A percentile compares a stretch with the other conserved stretches of the same genome.
These are phyloP conservation scores for Pitangus sulphuratus DNA, from an alignment of 2,797 vertebrate species.

Conservation along the genomic window DNA sequence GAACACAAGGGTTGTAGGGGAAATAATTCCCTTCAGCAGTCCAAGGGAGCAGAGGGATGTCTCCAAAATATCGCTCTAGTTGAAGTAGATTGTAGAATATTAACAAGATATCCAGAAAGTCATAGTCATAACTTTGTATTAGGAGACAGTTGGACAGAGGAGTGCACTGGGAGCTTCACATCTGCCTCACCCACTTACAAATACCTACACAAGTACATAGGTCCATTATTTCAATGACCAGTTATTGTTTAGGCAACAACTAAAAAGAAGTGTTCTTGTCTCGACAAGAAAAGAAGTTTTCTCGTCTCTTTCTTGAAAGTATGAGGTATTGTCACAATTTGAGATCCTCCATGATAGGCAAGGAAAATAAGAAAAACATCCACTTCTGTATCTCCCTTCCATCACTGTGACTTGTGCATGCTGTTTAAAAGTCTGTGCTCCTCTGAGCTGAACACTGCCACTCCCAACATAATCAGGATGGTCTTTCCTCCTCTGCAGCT, in stretches of 20 bases:
- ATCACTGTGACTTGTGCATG: not conserved
- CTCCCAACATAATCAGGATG: not conserved
- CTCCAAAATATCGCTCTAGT: not conserved
- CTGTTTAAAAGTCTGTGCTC: not conserved
- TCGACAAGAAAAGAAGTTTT: not conserved
- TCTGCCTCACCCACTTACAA: not conserved
- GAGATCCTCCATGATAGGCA: not conserved
- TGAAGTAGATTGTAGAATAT: not conserved
- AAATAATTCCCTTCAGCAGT: not conserved
- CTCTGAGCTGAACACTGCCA: not conserved
- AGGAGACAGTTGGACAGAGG: not conserved
- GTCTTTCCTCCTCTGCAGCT: not conserved
- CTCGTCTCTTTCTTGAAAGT: not conserved
- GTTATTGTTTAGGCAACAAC: not conserved
- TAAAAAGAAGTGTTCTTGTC: not conserved
- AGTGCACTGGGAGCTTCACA: not conserved
- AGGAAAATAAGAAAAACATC: not conserved
- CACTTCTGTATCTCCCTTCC: not conserved
- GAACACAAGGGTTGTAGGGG: not conserved
- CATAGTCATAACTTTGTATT: not conserved
- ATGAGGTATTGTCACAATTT: not conserved
- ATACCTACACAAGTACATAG: not conserved
- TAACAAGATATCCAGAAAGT: not conserved
- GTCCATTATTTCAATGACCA: not conserved
- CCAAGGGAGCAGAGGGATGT: accelerated